A percentile compares a stretch with the other conserved stretches of the same genome.
Conservation (phyloP, 2,113 vertebrate genomes). For the Corythornis madagascariensis region DNA sequence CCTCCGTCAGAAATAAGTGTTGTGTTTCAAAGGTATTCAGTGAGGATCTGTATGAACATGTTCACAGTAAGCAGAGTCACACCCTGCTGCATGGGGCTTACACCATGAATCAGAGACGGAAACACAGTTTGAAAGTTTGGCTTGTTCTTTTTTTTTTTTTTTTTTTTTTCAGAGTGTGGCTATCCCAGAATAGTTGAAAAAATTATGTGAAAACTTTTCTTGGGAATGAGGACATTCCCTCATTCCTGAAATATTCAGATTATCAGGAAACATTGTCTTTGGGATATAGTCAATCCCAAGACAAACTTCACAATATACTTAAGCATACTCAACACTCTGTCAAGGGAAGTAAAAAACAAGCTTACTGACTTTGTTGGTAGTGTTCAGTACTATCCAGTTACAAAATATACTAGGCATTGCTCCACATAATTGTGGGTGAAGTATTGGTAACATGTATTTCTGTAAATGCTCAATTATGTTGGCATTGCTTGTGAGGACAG, state of each 20-base stretch:
- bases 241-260: background rate
- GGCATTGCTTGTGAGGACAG: background rate
- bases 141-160: background rate
- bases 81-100: constrained; percentile 20
- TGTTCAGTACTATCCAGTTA: constrained; percentile 19
- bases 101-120: constrained; percentile 40
- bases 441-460: background rate
- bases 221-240: background rate
- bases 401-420: constrained; percentile 27
- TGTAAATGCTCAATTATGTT: background rate
- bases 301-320: background rate
- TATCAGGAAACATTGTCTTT: background rate
- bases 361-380: background rate
- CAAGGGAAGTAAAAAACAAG: background rate
- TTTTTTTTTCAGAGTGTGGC: background rate
- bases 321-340: background rate
- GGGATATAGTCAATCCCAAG: background rate
- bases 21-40: constrained; percentile 45
- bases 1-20: constrained; percentile 13
- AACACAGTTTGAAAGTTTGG: constrained; percentile 1
- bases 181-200: background rate
- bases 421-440: constrained; percentile 5
- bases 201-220: background rate
- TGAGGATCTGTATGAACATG: constrained; percentile 52
- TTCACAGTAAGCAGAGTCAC: constrained; percentile 26